Percentiles rank a stretch among this genome's conserved stretches.
These are phyloP conservation scores for Cephus runcator DNA, from an alignment of 2,888 invertebrate species.

Conservation along the genomic window DNA sequence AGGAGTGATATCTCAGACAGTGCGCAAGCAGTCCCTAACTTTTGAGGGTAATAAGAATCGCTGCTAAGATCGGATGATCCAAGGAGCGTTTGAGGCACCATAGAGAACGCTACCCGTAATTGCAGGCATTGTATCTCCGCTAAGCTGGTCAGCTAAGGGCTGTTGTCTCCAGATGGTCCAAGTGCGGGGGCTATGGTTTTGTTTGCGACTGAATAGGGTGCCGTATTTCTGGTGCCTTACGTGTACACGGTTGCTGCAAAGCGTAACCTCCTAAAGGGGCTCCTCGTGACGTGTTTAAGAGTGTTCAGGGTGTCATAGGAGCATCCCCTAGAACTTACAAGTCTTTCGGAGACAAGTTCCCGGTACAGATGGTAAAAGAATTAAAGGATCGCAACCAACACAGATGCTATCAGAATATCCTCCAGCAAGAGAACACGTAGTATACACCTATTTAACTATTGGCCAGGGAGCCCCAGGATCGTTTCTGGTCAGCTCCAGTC, in stretches of 20 bases:
- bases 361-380: not conserved
- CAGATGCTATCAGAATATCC: not conserved
- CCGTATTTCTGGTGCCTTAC: slow-evolving; percentile 48
- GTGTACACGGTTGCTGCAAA: slow-evolving; percentile 21
- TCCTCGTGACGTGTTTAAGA: slow-evolving; percentile 40
- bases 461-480: not conserved
- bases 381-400: not conserved
- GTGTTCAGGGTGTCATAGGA: slow-evolving; percentile 37
- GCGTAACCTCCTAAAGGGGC: slow-evolving; percentile 37
- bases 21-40: not conserved
- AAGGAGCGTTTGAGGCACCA: slow-evolving; percentile 25
- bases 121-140: slow-evolving; percentile 38
- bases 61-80: slow-evolving; percentile 1
- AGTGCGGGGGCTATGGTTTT: slow-evolving; percentile 31
- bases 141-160: slow-evolving; percentile 32
- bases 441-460: not conserved
- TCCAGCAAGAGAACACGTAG: not conserved
- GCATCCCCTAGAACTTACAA: not conserved
- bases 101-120: slow-evolving; percentile 38
- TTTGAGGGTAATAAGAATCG: not conserved
- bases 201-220: slow-evolving; percentile 62
- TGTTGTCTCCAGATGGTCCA: slow-evolving; percentile 23
- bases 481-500: not conserved
- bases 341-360: not conserved
- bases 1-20: not conserved